Evolutionary conservation across 2,888 invertebrate species (phyloP).

Genomic region (Carterocephalus palaemon): DNA sequence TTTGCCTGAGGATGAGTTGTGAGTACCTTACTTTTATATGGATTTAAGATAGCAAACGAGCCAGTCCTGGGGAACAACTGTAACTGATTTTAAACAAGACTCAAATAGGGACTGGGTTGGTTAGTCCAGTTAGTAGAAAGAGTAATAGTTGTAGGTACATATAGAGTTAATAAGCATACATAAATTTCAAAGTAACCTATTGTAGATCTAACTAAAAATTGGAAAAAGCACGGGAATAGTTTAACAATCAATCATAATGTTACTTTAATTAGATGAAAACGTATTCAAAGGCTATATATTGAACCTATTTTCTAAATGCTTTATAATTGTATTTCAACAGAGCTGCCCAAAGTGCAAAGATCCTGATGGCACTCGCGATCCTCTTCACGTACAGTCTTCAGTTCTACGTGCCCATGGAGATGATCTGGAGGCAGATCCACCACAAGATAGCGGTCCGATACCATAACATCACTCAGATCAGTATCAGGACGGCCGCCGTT

Average conservation of each 20-base stretch:
- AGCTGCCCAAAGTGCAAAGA: slow-evolving; percentile 86
- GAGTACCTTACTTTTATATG: slow-evolving; percentile 63
- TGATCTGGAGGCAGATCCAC: slow-evolving; percentile 87
- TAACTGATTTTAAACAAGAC: too few relatives aligned
- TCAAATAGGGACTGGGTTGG: too few relatives aligned
- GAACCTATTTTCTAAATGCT: slow-evolving; percentile 5
- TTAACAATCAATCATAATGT: too few relatives aligned
- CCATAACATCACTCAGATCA: slow-evolving; percentile 76
- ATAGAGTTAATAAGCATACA: too few relatives aligned
- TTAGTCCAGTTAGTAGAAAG: too few relatives aligned
- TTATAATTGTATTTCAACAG: too few relatives aligned
- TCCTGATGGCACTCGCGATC: slow-evolving; percentile 91
- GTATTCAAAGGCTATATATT: neutral
- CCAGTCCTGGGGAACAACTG: too few relatives aligned
- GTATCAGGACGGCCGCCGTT: slow-evolving; percentile 71
- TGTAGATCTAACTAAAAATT: too few relatives aligned
- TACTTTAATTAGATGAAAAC: neutral
- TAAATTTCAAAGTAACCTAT: too few relatives aligned
- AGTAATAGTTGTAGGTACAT: too few relatives aligned
- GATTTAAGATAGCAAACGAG: too few relatives aligned
- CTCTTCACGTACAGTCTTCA: slow-evolving; percentile 95
- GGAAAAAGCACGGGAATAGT: too few relatives aligned
- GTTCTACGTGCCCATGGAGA: slow-evolving; percentile 94
- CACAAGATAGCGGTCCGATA: slow-evolving; percentile 67
- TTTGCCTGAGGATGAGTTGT: slow-evolving; percentile 83